Evolutionary conservation across 2,888 invertebrate species (phyloP).

Genomic region (Pollenia amentaria): DNA sequence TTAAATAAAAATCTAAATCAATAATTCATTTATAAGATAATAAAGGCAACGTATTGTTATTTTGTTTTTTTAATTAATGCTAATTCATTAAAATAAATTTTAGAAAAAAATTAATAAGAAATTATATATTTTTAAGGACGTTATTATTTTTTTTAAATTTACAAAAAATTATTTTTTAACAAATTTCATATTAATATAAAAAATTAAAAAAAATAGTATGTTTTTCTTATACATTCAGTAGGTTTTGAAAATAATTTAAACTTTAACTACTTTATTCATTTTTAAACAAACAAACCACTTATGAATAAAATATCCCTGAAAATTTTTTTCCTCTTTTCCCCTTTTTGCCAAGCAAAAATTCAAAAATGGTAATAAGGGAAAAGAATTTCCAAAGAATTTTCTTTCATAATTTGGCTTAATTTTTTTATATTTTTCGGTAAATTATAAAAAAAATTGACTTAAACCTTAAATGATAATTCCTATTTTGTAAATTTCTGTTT

Average conservation of each 20-base stretch:
- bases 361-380: no score
- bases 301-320: no score
- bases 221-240: neutral
- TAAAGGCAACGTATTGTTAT: slow-evolving; percentile 66
- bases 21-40: slow-evolving; percentile 35
- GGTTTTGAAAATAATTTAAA: neutral
- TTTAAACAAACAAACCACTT: no score
- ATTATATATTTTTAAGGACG: slow-evolving; percentile 30
- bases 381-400: no score
- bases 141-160: slow-evolving; percentile 26
- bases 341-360: no score
- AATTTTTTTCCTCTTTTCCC: no score
- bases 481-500: slow-evolving; percentile 48
- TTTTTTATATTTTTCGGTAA: slow-evolving; percentile 17
- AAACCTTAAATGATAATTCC: slow-evolving; percentile 54
- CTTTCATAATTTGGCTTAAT: slow-evolving; percentile 28
- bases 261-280: neutral
- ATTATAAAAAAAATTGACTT: slow-evolving; percentile 65
- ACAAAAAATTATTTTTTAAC: slow-evolving; percentile 27
- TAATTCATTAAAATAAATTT: slow-evolving; percentile 44
- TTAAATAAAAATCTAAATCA: slow-evolving; percentile 25
- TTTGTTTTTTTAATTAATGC: slow-evolving; percentile 30
- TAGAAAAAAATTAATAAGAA: slow-evolving; percentile 10
- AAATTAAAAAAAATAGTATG: neutral
- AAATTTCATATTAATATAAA: neutral